Percentiles rank a stretch among this genome's conserved stretches.
These are phyloP conservation scores for Epistrophe eligans DNA, from an alignment of 2,888 invertebrate species.

Conservation along the genomic window DNA sequence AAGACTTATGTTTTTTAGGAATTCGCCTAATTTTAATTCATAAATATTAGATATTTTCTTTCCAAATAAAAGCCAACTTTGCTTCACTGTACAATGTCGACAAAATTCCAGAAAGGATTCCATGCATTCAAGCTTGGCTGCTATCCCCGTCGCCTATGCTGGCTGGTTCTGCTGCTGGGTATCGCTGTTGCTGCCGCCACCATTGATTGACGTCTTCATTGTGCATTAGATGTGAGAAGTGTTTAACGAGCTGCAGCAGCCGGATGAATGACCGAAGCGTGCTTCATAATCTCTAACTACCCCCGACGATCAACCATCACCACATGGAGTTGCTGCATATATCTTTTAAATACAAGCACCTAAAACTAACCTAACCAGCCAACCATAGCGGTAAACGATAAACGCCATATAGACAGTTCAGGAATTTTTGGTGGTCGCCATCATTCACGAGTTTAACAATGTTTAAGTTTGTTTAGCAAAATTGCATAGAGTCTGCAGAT, in stretches of 20 bases:
- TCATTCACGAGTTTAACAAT: constrained; percentile 39
- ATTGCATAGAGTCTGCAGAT: not conserved
- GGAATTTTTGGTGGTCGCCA: constrained; percentile 52
- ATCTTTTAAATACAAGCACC: constrained; percentile 30
- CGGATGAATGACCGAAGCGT: constrained; percentile 74
- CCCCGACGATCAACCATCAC: not conserved
- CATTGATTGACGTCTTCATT: constrained; percentile 72
- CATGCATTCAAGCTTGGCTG: constrained; percentile 33
- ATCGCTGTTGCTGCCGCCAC: not conserved
- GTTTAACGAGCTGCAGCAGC: constrained; percentile 56
- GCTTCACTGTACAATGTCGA: not conserved
- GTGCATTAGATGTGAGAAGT: constrained; percentile 72
- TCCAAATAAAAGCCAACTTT: not conserved
- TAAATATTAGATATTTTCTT: not conserved
- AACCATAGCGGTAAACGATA: constrained; percentile 54
- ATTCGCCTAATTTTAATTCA: too few species aligned
- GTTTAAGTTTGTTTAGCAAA: constrained; percentile 59
- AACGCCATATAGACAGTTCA: constrained; percentile 49
- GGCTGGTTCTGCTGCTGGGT: not conserved
- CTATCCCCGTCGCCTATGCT: constrained; percentile 8
- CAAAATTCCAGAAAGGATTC: constrained; percentile 52
- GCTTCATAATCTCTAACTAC: constrained; percentile 39
- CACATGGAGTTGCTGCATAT: constrained; percentile 27
- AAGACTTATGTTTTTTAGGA: too few species aligned
- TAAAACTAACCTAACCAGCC: constrained; percentile 18